A percentile compares a stretch with the other conserved stretches of the same genome.
Conservation (phyloP, 2,888 invertebrate genomes). For the Ethmia dodecea region DNA sequence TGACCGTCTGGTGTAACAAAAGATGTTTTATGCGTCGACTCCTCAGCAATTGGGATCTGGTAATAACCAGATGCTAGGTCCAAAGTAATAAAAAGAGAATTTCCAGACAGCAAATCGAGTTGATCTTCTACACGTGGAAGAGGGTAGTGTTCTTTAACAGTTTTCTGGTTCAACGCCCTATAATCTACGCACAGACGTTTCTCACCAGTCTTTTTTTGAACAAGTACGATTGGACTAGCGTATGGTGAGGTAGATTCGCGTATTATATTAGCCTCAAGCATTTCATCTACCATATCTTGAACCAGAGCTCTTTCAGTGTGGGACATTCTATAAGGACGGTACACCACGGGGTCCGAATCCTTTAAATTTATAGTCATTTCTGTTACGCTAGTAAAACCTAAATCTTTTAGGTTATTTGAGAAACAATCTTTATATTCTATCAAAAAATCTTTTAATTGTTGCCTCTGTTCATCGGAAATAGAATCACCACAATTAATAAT, state of each 20-base stretch:
- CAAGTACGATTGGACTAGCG: constrained; percentile 24
- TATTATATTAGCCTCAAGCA: constrained; percentile 18
- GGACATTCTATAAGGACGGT: constrained; percentile 20
- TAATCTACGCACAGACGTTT: constrained; percentile 23
- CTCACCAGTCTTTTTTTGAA: constrained; percentile 21
- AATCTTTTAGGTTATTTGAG: constrained; percentile 12
- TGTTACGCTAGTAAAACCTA: constrained; percentile 13
- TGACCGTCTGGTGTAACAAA: constrained; percentile 42
- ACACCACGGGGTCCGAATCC: constrained; percentile 16
- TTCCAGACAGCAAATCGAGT: constrained; percentile 6
- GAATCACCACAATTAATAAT: background rate
- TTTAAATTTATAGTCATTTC: constrained; percentile 21
- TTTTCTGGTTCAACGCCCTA: constrained; percentile 17
- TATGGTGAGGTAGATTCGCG: constrained; percentile 21
- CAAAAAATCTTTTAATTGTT: constrained; percentile 1
- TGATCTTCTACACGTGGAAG: constrained; percentile 9
- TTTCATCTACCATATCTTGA: constrained; percentile 18
- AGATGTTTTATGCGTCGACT: constrained; percentile 28
- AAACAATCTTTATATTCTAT: constrained; percentile 14
- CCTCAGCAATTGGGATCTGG: constrained; percentile 10
- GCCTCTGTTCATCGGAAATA: background rate
- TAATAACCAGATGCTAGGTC: constrained; percentile 14
- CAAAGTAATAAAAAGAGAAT: constrained; percentile 13
- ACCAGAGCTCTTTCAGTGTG: constrained; percentile 14
- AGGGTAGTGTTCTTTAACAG: constrained; percentile 19